Evolutionary conservation across 35 echinoderm and acorn worm species (phyloP).

Genomic region (Ophioderma brevispina): DNA sequence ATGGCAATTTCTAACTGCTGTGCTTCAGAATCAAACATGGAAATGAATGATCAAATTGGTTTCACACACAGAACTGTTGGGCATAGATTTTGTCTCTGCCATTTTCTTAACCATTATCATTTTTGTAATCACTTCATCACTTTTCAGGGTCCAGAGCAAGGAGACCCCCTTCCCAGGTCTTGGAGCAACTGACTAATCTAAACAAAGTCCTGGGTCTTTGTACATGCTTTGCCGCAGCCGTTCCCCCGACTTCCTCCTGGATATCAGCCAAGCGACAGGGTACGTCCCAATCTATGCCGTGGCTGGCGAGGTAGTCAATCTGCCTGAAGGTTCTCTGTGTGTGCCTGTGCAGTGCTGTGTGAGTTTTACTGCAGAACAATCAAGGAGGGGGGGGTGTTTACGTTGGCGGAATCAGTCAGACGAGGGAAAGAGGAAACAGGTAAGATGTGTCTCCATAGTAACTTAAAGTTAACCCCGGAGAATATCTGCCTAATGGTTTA

Average conservation of each 20-base stretch:
- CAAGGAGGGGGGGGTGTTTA: too few species aligned
- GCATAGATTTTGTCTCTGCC: too few species aligned
- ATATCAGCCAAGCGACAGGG: slow-evolving; percentile 93
- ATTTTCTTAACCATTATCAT: too few species aligned
- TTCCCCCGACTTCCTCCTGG: slow-evolving; percentile 88
- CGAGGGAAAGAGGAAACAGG: slow-evolving; percentile 81
- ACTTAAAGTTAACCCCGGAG: too few species aligned
- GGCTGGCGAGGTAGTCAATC: slow-evolving; percentile 88
- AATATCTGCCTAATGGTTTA: too few species aligned
- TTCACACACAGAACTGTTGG: too few species aligned
- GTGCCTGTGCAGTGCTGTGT: slow-evolving; percentile 88
- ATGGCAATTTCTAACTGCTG: too few species aligned
- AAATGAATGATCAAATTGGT: too few species aligned
- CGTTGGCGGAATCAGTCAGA: slow-evolving; percentile 24
- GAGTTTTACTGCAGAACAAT: not conserved
- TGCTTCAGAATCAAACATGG: too few species aligned
- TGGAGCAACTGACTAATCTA: slow-evolving; percentile 74
- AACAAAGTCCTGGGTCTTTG: slow-evolving; percentile 84
- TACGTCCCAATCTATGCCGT: slow-evolving; percentile 87
- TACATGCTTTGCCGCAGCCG: slow-evolving; percentile 90
- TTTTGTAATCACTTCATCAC: too few species aligned
- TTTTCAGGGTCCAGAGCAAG: slow-evolving; percentile 71
- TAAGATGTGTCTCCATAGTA: too few species aligned
- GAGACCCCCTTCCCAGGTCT: slow-evolving; percentile 72
- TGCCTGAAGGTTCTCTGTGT: slow-evolving; percentile 84